A percentile compares a stretch with the other conserved stretches of the same genome.
phyloP scores from a whole-genome alignment of 1,140 invertebrate species.

The Cotesia typhae region DNA sequence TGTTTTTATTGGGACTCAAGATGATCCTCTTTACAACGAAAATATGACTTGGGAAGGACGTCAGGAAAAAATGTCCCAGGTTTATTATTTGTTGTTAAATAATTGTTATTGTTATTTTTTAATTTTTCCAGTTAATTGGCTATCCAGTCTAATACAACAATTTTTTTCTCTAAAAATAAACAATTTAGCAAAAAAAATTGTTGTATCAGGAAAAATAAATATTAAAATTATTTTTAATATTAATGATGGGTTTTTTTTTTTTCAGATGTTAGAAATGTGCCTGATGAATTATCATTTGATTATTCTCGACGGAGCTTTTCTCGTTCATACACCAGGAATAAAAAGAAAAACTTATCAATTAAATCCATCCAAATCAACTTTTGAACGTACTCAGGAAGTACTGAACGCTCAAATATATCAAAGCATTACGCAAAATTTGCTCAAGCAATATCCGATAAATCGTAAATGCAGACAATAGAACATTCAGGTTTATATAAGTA shows the following conservation, averaged over 20 bases:
- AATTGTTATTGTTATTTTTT: neutral
- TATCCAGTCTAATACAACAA: too few relatives aligned
- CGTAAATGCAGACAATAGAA: slow-evolving; percentile 66
- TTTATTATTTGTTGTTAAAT: slow-evolving; percentile 18
- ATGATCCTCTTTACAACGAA: slow-evolving; percentile 83
- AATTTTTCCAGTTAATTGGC: too few relatives aligned
- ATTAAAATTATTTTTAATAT: too few relatives aligned
- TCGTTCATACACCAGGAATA: slow-evolving; percentile 80
- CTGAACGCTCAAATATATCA: slow-evolving; percentile 73
- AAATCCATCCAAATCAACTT: slow-evolving; percentile 45
- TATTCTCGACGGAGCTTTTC: slow-evolving; percentile 80
- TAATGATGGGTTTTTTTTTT: slow-evolving; percentile 1
- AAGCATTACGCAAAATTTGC: slow-evolving; percentile 68
- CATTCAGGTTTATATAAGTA: slow-evolving; percentile 6
- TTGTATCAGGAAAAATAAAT: too few relatives aligned
- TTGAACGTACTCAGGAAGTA: slow-evolving; percentile 66
- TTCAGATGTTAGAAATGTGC: slow-evolving; percentile 83
- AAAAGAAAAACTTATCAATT: slow-evolving; percentile 64
- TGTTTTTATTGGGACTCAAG: slow-evolving; percentile 81
- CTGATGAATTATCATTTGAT: slow-evolving; percentile 78
- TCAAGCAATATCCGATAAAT: slow-evolving; percentile 69
- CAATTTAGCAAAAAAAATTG: too few relatives aligned
- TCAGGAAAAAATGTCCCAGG: slow-evolving; percentile 86
- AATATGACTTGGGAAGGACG: slow-evolving; percentile 82
- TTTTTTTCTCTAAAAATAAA: too few relatives aligned